These are phyloP conservation scores for Eupeodes corollae DNA, from an alignment of 1,140 invertebrate species.

Conservation along the genomic window DNA sequence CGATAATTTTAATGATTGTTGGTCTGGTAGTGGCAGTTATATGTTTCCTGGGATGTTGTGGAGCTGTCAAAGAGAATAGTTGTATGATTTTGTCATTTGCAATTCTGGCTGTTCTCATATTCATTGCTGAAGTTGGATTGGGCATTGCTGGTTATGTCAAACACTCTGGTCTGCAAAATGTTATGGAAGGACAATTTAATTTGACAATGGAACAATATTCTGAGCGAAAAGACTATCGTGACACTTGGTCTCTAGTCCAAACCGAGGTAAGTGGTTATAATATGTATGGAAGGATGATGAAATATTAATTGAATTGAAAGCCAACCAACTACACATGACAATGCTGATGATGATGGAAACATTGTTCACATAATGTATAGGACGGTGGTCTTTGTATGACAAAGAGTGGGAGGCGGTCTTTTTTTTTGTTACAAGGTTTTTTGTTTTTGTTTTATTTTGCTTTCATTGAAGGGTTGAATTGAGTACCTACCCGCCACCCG, in stretches of 20 bases:
- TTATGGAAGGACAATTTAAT: constrained; percentile 56
- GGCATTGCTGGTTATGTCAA: constrained; percentile 78
- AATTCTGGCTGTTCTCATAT: constrained; percentile 66
- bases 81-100: constrained; percentile 86
- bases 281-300: background rate
- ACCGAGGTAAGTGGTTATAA: constrained; percentile 47
- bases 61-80: constrained; percentile 72
- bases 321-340: background rate
- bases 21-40: constrained; percentile 73
- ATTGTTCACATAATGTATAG: background rate
- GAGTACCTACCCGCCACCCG: background rate
- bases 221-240: constrained; percentile 45
- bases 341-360: background rate
- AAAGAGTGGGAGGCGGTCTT: no score
- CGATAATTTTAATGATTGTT: constrained; percentile 70
- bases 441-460: constrained; percentile 4
- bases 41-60: constrained; percentile 81
- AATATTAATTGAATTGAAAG: background rate
- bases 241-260: constrained; percentile 67
- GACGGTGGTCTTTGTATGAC: background rate
- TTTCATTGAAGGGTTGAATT: background rate
- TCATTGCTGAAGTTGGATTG: constrained; percentile 70
- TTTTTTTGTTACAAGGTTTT: background rate
- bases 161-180: constrained; percentile 52
- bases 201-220: constrained; percentile 55